Conservation (phyloP, 2,113 vertebrate species). For the Elgaria multicarinata region DNA sequence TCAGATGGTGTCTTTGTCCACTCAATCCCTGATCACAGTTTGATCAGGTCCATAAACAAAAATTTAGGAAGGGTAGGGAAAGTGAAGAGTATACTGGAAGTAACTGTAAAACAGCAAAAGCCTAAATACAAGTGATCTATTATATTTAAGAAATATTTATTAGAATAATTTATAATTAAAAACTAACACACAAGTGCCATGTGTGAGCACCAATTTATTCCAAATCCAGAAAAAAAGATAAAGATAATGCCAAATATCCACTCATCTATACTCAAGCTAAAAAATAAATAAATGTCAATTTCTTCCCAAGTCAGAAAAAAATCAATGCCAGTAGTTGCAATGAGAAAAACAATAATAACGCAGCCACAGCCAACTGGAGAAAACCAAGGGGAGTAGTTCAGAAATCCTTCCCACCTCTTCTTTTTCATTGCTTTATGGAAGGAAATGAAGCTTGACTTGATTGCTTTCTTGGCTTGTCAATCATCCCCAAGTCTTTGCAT, state of each 20-base stretch:
- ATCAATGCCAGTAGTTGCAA: conserved; percentile 1
- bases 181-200: neutral
- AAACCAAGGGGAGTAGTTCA: neutral
- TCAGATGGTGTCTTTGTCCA: neutral
- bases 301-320: conserved; percentile 8
- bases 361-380: neutral
- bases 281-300: conserved; percentile 18
- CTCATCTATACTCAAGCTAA: neutral
- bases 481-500: neutral
- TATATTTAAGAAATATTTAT: neutral
- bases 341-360: neutral
- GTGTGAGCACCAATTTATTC: neutral
- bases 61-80: neutral
- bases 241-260: neutral
- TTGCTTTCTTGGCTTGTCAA: neutral
- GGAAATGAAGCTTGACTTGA: neutral
- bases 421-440: neutral
- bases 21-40: neutral
- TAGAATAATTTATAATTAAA: neutral
- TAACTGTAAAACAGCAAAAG: conserved; percentile 12
- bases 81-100: conserved; percentile 2
- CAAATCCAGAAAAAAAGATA: neutral
- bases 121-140: neutral
- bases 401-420: neutral
- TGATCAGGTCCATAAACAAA: neutral